Base-by-base conservation (phyloP, 2,797 vertebrate species). In the Centropyge bicolor region DNA sequence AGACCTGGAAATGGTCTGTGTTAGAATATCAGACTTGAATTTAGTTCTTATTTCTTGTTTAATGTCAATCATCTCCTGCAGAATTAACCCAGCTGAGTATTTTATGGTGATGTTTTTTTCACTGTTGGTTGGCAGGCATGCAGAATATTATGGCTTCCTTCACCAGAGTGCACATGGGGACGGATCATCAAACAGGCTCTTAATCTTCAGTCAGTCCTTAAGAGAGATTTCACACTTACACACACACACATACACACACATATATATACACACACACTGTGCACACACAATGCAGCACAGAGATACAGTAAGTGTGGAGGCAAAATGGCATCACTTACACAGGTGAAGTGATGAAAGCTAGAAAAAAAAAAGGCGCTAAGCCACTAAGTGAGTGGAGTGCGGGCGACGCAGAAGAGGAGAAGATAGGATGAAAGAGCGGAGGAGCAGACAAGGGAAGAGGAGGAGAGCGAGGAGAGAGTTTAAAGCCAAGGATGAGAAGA, bases 401-500 rank as follows among this genome's bases (percentile, higher is more conserved):
- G 54, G 13, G 55, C 55, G 59, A 49, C 4, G 55, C n/a, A 24
- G 24, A 27, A 54, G 35, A 48, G 67, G 41, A 65, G 71, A 57
- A 75, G 77, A 76, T 71, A 45, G 61, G 82, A 86, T 86, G 52
- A 87, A 88, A 83, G 63, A 77, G 75, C 52, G 62, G 56, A 71
- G 64, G 65, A 65, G 76, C 71, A 61, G 55, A 79, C 41, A 55
- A 77, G 72, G 45, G 22, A 54, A 60, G 51, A 76, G 76, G 41
- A 36, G 57, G 76, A 70, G 55, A 60, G 55, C 27, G 20, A 70
- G 78, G 74, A 51, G 66, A 61, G 60, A 71, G 71, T 81, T 88
- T 83, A 87, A 87, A 88, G 38, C 74, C 48, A 51, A 56, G 74
- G 88, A 88, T 80, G 79, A 88, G 71, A 73, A 52, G 73, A 78